Percentiles rank a stretch among this genome's conserved stretches.
phyloP scores from a whole-genome alignment of 2,888 invertebrate genomes.

The Brachyopa scutellaris region DNA sequence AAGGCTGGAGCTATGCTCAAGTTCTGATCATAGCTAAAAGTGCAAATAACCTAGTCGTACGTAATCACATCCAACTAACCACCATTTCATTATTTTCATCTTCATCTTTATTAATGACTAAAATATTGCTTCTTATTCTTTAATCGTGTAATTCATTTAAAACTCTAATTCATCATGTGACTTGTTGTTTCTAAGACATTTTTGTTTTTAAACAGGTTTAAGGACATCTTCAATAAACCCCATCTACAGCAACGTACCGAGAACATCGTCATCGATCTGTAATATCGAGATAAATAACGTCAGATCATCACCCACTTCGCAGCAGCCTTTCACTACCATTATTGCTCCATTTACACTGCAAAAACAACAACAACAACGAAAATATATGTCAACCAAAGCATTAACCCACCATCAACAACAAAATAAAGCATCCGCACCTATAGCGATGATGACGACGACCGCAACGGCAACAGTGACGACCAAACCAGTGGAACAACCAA shows the following conservation, averaged over 20 bases:
- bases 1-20: too few relatives aligned
- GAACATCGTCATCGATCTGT: constrained; percentile 30
- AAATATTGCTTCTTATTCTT: too few relatives aligned
- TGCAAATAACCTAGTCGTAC: too few relatives aligned
- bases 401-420: constrained; percentile 73
- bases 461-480: constrained; percentile 76
- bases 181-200: too few relatives aligned
- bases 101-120: too few relatives aligned
- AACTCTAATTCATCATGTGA: too few relatives aligned
- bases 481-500: constrained; percentile 82
- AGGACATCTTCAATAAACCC: constrained; percentile 54
- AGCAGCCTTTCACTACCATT: constrained; percentile 33
- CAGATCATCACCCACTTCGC: constrained; percentile 66
- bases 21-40: too few relatives aligned
- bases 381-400: constrained; percentile 75
- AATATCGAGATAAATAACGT: constrained; percentile 26
- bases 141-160: background rate
- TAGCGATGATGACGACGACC: constrained; percentile 74
- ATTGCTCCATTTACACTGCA: constrained; percentile 29
- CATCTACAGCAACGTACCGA: constrained; percentile 54
- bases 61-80: too few relatives aligned
- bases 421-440: constrained; percentile 38
- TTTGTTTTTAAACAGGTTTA: constrained; percentile 45
- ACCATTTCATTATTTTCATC: too few relatives aligned
- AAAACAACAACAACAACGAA: constrained; percentile 73